Conservation (phyloP, 2,113 vertebrate genomes). For the Geococcyx californianus region DNA sequence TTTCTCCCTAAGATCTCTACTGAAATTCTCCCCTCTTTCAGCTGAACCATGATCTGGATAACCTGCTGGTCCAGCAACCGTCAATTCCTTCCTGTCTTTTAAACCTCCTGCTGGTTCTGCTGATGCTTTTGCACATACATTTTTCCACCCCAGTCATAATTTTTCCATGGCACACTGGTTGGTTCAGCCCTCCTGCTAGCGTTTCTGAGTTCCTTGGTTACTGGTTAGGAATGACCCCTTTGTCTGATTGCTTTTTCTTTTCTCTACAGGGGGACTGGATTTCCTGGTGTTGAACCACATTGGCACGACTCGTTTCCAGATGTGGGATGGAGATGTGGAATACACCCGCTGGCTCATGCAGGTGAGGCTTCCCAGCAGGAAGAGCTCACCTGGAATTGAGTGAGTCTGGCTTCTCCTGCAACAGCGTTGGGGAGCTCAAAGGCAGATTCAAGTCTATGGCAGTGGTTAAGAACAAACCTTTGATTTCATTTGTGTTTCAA, state of each 20-base stretch:
- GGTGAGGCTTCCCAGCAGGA: conserved; percentile 65
- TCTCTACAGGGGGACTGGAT: conserved; percentile 80
- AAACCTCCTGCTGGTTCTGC: neutral
- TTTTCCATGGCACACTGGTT: neutral
- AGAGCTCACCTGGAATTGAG: neutral
- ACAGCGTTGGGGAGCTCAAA: neutral
- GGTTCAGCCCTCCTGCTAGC: neutral
- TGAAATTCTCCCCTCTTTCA: no score
- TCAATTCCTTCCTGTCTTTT: neutral
- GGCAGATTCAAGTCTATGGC: neutral
- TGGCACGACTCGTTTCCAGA: conserved; percentile 69
- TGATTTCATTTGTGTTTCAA: neutral
- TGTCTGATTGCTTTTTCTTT: neutral
- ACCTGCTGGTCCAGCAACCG: neutral
- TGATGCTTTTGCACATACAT: no score
- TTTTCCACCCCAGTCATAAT: neutral
- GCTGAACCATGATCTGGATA: no score
- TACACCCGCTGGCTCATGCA: conserved; percentile 81
- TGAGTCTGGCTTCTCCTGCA: neutral
- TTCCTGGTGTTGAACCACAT: conserved; percentile 87
- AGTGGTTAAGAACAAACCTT: neutral
- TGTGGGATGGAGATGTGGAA: conserved; percentile 80
- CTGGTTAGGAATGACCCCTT: neutral
- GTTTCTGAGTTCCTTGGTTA: neutral
- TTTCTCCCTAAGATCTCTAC: no score